Evolutionary conservation across 1,140 invertebrate species (phyloP), one percentile per base, ranked within the genome.

Genomic region (Meloidogyne floridensis): DNA sequence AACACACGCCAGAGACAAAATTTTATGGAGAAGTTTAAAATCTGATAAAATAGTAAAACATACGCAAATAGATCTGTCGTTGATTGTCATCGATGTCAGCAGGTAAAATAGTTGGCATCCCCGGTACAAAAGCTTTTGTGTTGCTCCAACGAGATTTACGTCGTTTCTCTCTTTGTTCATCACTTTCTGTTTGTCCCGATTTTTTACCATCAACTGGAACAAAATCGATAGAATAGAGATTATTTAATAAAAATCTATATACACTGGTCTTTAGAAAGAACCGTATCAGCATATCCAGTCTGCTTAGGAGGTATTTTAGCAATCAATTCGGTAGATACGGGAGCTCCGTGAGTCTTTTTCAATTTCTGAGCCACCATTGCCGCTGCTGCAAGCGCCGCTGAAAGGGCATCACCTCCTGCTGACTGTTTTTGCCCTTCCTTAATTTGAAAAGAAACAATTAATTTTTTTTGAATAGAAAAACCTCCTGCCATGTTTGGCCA

Each of bases 41-140:
- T 15, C 15, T 51, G 6, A 13, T 3, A 83, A 59, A 9, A 42
- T 9, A 51, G 4, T n/a, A 65, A 80, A 74, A 84, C 88, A 87
- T 80, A 89, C 87, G 80, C 51, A 89, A 84, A 84, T 89, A 89
- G 11, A 75, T 84, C 56, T 84, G 80, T 54, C 87, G 87, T 72
- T 89, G 87, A 65, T 81, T 83, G 18, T 90, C 89, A 43, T 86
- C 86, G 56, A 89, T 72, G 72, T 90, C 81, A 10, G 87, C 83
- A 9, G 88, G 88, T 15, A 89, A 81, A 65, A 89, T 90, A 1
- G 88, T 89, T 4, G 89, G 89, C 88, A 89, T 89, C 59, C 88
- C 88, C 2, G 88, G 88, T n/a, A 89, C 88, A 77, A 89, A 89
- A 51, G 86, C 75, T 77, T 89, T 89, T 1, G 84, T 86, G 13